Conservation (phyloP, 2,797 vertebrate species). For the Merluccius polli region DNA sequence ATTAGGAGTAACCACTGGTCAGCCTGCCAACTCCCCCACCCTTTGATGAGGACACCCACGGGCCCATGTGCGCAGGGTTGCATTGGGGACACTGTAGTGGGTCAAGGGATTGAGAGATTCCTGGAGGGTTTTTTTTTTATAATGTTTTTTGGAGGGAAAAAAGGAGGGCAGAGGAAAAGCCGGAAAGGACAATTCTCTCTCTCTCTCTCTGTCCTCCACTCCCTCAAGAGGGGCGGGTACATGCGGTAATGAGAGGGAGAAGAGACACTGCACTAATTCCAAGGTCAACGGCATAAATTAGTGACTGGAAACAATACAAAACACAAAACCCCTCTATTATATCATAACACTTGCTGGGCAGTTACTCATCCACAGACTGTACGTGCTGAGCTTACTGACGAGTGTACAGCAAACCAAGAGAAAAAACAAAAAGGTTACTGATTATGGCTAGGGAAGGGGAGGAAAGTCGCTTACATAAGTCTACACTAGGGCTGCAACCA, state of each 20-base stretch:
- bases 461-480: not conserved
- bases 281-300: conserved; percentile 56
- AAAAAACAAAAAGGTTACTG: too few relatives aligned
- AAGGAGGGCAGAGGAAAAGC: conserved; percentile 8
- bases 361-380: conserved; percentile 32
- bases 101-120: conserved; percentile 12
- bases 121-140: conserved; percentile 31
- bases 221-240: conserved; percentile 31
- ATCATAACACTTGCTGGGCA: conserved; percentile 15
- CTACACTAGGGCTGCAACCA: too few relatives aligned
- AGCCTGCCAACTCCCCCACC: conserved; percentile 40
- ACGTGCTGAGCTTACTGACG: not conserved
- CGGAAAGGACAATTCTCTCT: conserved; percentile 25
- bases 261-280: conserved; percentile 27
- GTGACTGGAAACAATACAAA: conserved; percentile 42
- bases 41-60: conserved; percentile 49
- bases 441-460: not conserved
- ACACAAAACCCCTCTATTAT: conserved; percentile 41
- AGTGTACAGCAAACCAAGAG: conserved; percentile 2
- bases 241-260: conserved; percentile 15
- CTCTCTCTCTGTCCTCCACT: conserved; percentile 27
- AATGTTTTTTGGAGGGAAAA: conserved; percentile 15
- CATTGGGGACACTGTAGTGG: conserved; percentile 13
- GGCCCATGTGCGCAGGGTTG: conserved; percentile 22
- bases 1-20: conserved; percentile 47